A percentile compares a stretch with the other conserved stretches of the same genome.
phyloP scores from a whole-genome alignment of 2,888 invertebrate genomes.

The Platycnemis pennipes region DNA sequence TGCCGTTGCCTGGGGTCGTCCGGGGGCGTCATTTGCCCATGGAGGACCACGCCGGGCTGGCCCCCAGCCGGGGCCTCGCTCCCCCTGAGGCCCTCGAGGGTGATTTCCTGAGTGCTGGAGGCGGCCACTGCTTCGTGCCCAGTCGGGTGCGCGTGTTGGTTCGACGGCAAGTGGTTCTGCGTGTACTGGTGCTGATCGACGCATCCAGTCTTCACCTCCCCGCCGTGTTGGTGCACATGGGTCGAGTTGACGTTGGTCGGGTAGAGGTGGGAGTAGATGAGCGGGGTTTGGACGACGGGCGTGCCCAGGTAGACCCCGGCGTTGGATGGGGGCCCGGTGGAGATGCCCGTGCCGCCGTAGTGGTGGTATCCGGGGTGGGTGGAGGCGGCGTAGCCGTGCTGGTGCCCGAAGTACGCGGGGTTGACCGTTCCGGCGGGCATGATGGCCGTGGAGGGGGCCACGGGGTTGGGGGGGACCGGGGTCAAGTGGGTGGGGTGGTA shows the following conservation, averaged over 20 bases:
- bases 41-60: background rate
- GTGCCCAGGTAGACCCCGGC: slow-evolving; percentile 34
- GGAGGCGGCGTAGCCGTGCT: slow-evolving; percentile 67
- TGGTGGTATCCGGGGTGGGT: slow-evolving; percentile 62
- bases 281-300: slow-evolving; percentile 74
- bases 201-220: slow-evolving; percentile 44
- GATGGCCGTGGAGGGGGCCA: slow-evolving; percentile 69
- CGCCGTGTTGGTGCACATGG: slow-evolving; percentile 88
- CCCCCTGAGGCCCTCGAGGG: slow-evolving; percentile 58
- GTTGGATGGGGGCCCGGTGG: slow-evolving; percentile 29
- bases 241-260: slow-evolving; percentile 91
- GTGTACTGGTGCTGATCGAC: slow-evolving; percentile 69
- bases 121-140: slow-evolving; percentile 58
- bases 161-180: slow-evolving; percentile 70
- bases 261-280: slow-evolving; percentile 89
- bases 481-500: slow-evolving; percentile 71
- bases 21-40: slow-evolving; percentile 74
- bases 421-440: slow-evolving; percentile 29
- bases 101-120: slow-evolving; percentile 50
- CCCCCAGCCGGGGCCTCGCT: background rate
- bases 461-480: slow-evolving; percentile 71
- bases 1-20: slow-evolving; percentile 77
- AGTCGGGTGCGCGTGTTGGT: slow-evolving; percentile 69
- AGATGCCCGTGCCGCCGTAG: slow-evolving; percentile 25
- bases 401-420: slow-evolving; percentile 48